Evolutionary conservation across 2,888 invertebrate genomes (phyloP).

Genomic region (Petrophora chlorosata): DNA sequence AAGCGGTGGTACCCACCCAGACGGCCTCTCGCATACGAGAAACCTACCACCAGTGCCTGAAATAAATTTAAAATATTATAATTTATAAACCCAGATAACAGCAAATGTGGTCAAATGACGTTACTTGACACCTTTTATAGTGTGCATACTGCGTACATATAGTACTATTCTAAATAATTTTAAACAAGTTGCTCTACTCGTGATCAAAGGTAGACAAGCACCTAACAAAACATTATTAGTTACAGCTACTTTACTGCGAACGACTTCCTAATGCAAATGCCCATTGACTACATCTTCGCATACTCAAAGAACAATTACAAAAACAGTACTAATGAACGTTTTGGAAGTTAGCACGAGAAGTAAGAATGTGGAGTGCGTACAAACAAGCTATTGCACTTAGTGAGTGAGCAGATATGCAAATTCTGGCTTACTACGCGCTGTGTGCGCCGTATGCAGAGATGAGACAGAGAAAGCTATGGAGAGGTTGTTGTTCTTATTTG

Average conservation of each 20-base stretch:
- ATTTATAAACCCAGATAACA: no score
- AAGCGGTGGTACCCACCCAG: no score
- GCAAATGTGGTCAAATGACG: no score
- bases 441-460: slow-evolving; percentile 66
- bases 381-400: slow-evolving; percentile 83
- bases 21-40: no score
- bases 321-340: slow-evolving; percentile 35
- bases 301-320: slow-evolving; percentile 28
- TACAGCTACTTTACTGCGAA: background rate
- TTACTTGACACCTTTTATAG: no score
- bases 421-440: slow-evolving; percentile 70
- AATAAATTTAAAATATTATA: no score
- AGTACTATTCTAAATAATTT: no score
- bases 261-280: slow-evolving; percentile 23
- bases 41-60: no score
- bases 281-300: slow-evolving; percentile 21
- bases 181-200: no score
- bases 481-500: slow-evolving; percentile 13
- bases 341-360: slow-evolving; percentile 42
- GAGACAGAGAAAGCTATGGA: slow-evolving; percentile 43
- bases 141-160: no score
- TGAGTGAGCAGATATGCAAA: slow-evolving; percentile 78
- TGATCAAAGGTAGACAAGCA: background rate
- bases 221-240: background rate
- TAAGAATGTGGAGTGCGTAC: slow-evolving; percentile 73